Base-by-base conservation (phyloP, 1,140 invertebrate genomes). In the Batillaria attramentaria region DNA sequence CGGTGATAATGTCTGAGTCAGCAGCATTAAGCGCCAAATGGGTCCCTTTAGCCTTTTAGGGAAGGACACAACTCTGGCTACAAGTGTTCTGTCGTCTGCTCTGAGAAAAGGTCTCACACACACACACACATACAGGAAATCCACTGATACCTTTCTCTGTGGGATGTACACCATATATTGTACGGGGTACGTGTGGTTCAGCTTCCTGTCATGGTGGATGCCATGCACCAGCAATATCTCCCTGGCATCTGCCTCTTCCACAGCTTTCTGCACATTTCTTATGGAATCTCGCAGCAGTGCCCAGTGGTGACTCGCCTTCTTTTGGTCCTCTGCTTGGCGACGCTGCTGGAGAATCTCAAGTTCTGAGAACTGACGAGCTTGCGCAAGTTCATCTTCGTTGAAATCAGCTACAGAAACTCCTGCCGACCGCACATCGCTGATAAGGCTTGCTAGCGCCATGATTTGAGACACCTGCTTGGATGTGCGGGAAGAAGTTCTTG, bases 181-280 rank as follows among this genome's bases (percentile, higher is more conserved):
- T 2, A 90, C 73, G 13, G 65, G 54, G 35, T 85, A 76, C 20
- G 78, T 39, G 76, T 89, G 87, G 68, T 85, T 88, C 8, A 89
- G 78, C 79, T 88, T 86, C n/a, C 88, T 76, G 31, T 83, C 80
- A 79, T 87, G 86, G 79, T 89, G 85, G 41, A 90, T 87, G 39
- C 89, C 89, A 86, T 90, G 89, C 18, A 79, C 84, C 24, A 90
- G 81, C 42, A 79, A 57, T 35, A 85, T 68, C 54, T 89, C 84
- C 68, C 84, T 87, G 1, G 83, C 50, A 77, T 90, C 87, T 16
- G 86, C 72, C 66, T 86, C 79, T 66, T 85, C 83, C 41, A 87
- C 81, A 18, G 84, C 81, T 60, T 87, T 46, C 3, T 37, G 37
- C 3, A 77, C 80, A 72, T 84, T 84, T 24, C 77, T 70, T 18